These are phyloP conservation scores for Anastrepha obliqua DNA, from an alignment of 1,140 invertebrate genomes.

Conservation along the genomic window DNA sequence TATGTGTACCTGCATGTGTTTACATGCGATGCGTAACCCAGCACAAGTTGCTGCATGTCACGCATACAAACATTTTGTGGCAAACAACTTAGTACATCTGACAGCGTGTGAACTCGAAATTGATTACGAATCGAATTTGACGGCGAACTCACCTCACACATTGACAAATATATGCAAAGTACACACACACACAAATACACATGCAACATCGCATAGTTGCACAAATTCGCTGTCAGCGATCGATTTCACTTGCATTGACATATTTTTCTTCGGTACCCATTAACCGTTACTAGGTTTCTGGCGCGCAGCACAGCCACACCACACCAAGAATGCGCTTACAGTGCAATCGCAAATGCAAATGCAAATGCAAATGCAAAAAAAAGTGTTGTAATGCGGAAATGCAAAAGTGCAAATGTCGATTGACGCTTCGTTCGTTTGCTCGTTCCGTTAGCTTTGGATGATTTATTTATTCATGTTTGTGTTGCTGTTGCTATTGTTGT, in stretches of 20 bases:
- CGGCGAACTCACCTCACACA: too few species aligned
- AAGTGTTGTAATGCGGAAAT: conserved; percentile 38
- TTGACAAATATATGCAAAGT: not conserved
- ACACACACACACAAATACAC: not conserved
- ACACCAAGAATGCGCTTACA: not conserved
- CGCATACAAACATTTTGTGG: not conserved
- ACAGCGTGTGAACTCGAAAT: conserved; percentile 40
- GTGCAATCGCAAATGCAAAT: not conserved
- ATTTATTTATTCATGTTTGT: conserved; percentile 23
- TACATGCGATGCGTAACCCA: not conserved
- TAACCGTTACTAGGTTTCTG: not conserved
- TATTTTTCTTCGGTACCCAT: not conserved
- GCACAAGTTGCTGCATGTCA: not conserved
- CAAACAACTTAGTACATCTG: conserved; percentile 4
- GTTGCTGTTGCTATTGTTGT: not conserved
- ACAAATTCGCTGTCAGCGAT: not conserved
- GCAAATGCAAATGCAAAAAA: not conserved
- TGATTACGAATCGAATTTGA: conserved; percentile 21
- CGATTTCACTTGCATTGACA: conserved; percentile 18
- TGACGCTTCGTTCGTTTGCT: not conserved
- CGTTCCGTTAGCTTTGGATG: not conserved
- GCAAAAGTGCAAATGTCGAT: conserved; percentile 37
- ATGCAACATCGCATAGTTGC: not conserved
- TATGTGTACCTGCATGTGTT: not conserved
- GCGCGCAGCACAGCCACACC: not conserved